Evolutionary conservation across 2,888 invertebrate species (phyloP), one percentile per base, ranked within the genome.

Genomic region (Dione juno): DNA sequence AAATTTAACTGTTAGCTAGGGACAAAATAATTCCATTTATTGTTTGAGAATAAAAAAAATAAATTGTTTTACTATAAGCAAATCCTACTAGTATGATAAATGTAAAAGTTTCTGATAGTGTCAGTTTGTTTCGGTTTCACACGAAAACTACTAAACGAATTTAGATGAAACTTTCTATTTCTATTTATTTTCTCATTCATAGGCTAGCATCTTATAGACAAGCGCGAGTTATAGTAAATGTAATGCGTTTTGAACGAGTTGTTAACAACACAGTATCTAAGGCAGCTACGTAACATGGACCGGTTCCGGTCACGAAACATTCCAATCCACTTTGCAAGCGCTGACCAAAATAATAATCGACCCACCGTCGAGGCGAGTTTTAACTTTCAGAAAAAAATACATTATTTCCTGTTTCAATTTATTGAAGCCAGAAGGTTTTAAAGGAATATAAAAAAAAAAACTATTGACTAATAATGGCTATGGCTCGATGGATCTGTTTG

Each of bases 251-350:
- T 53, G 19, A 41, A 7, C 21, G 59, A 13, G 59, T 59, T 11
- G n/a, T n/a, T 61, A 61, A 10, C 3, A 21, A 28, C 43, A 28
- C 41, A 7, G 59, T 61, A 28, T 61, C 43, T 61, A 61, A 43
- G n/a, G 41, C 28, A 59, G 10, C 59, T 41, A 61, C 53, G 61
- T 50, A 45, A 53, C 53, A 45, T 7, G 53, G 37, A 68, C 68
- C 54, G 68, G 57, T 66, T 54, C 16, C 40, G 19, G 65, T 67
- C 54, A 40, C 45, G 11, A 61, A 16, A 59, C 65, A 70, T 70
- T 70, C 67, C 70, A 67, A 57, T 68, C 43, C 35, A 63, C 35
- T 54, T 45, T 45, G 14, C 52, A 54, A 63, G 35, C 28, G 53
- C 14, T 54, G 61, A 63, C 43, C 45, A 54, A 63, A 63, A 63